phyloP scores from a whole-genome alignment of 2,797 vertebrate genomes.

The Notolabrus celidotus region DNA sequence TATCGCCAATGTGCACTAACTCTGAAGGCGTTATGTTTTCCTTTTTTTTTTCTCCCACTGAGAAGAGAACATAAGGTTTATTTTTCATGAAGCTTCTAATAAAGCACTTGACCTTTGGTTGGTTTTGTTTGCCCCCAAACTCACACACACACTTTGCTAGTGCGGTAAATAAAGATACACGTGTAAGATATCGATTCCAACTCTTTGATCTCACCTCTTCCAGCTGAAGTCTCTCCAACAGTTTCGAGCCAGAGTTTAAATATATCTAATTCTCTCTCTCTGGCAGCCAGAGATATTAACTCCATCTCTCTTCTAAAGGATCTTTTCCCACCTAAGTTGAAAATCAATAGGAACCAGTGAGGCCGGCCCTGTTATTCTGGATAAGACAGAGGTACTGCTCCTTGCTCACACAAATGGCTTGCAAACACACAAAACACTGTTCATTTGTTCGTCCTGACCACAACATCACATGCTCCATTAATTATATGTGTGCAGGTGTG shows the following conservation, averaged over 20 bases:
- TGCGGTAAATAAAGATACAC: conserved; percentile 35
- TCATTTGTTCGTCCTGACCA: conserved; percentile 42
- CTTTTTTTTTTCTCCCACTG: conserved; percentile 11
- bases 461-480: conserved; percentile 49
- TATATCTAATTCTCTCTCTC: conserved; percentile 49
- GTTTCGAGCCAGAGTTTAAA: conserved; percentile 23
- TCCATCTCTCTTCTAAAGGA: conserved; percentile 49
- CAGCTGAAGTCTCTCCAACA: conserved; percentile 29
- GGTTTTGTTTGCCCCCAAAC: conserved; percentile 12
- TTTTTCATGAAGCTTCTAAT: conserved; percentile 29
- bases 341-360: conserved; percentile 71
- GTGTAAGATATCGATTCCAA: conserved; percentile 42
- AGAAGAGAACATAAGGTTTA: conserved; percentile 30
- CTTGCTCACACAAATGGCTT: too few relatives aligned
- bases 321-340: conserved; percentile 54
- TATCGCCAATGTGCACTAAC: conserved; percentile 65
- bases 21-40: conserved; percentile 42
- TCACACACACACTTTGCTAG: conserved; percentile 5
- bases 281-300: conserved; percentile 58
- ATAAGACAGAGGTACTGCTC: conserved; percentile 53
- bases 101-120: conserved; percentile 23
- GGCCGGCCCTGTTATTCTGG: conserved; percentile 50
- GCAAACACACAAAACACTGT: conserved; percentile 41
- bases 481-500: background rate
- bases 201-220: conserved; percentile 18